phyloP scores from a whole-genome alignment of 2,888 invertebrate species.

The Catocala fraxini region DNA sequence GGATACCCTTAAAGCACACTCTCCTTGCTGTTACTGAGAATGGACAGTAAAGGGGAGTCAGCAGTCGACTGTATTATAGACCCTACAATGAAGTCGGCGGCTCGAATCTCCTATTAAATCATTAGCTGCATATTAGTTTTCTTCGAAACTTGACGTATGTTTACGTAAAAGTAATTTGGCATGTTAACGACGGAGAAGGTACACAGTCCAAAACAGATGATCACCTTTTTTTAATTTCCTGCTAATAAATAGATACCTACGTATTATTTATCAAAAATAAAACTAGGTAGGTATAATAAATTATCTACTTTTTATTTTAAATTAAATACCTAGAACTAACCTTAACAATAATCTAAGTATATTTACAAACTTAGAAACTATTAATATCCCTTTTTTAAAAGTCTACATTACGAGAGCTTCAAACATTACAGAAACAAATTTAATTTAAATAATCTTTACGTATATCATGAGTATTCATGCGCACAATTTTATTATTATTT shows the following conservation, averaged over 20 bases:
- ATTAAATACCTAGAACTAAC: slow-evolving; percentile 20
- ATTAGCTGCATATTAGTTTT: too few species aligned
- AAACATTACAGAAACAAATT: not conserved
- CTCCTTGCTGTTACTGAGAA: too few species aligned
- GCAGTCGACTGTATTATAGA: too few species aligned
- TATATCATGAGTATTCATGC: slow-evolving; percentile 5
- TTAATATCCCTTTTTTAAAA: slow-evolving; percentile 15
- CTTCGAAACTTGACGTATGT: too few species aligned
- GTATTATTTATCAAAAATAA: slow-evolving; percentile 11
- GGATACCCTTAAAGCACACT: too few species aligned
- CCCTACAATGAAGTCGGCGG: too few species aligned
- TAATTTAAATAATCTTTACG: not conserved
- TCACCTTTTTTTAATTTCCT: too few species aligned
- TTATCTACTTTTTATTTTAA: slow-evolving; percentile 39
- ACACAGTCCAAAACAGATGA: too few species aligned
- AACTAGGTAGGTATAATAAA: slow-evolving; percentile 33
- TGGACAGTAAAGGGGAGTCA: too few species aligned
- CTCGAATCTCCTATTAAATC: too few species aligned
- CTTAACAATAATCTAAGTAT: slow-evolving; percentile 29
- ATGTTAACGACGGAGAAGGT: too few species aligned
- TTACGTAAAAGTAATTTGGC: too few species aligned
- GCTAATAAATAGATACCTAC: not conserved
- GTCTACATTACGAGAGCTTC: not conserved
- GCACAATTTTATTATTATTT: not conserved
- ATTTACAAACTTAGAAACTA: slow-evolving; percentile 43